Evolutionary conservation across 2,888 invertebrate species (phyloP).

Genomic region (Plebejus argus): DNA sequence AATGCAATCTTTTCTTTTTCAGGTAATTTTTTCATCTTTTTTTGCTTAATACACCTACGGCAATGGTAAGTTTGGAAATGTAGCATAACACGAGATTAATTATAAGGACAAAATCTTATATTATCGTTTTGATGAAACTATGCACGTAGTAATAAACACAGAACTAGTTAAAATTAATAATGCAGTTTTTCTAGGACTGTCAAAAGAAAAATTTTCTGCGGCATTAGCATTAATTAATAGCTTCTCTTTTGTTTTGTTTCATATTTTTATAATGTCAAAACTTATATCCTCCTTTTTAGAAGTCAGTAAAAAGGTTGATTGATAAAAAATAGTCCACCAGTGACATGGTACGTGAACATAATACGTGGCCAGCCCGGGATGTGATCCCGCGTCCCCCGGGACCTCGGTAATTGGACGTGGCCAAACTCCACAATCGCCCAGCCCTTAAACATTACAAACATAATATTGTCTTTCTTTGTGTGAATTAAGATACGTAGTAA

Average conservation of each 20-base stretch:
- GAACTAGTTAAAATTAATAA: no score
- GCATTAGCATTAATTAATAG: no score
- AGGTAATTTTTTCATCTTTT: neutral
- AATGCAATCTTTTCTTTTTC: neutral
- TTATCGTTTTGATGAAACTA: neutral
- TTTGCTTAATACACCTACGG: no score
- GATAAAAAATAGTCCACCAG: constrained; percentile 20
- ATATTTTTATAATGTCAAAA: neutral
- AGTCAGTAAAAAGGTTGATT: neutral
- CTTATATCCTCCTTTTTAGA: neutral
- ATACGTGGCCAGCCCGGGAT: constrained; percentile 41
- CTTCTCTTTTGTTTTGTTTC: no score
- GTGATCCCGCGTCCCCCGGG: constrained; percentile 61
- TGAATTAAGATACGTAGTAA: neutral
- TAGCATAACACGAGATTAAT: no score
- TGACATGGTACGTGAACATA: constrained; percentile 29
- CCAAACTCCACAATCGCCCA: constrained; percentile 62
- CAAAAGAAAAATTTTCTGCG: no score
- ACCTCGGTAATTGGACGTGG: constrained; percentile 72
- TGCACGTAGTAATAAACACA: no score
- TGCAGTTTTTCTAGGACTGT: no score
- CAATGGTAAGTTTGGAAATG: neutral
- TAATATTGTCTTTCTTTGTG: neutral
- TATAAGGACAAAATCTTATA: neutral
- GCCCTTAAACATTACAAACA: constrained; percentile 54